These are phyloP conservation scores for Pseudois nayaur DNA, from an alignment of 2,113 vertebrate species.

Conservation along the genomic window DNA sequence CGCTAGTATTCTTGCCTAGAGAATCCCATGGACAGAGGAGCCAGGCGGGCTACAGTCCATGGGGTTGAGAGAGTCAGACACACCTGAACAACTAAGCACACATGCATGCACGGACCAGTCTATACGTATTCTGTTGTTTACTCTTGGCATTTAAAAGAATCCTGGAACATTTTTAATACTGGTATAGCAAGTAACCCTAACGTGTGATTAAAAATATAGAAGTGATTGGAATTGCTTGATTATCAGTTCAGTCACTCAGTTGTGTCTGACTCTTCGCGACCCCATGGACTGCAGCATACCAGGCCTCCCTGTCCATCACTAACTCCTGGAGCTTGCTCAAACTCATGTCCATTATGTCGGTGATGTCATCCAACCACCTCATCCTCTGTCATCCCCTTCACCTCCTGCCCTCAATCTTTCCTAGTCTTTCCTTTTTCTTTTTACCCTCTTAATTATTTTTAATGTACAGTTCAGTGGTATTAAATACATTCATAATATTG, in stretches of 20 bases:
- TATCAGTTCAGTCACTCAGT: background rate
- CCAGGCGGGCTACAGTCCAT: background rate
- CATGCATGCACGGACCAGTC: accelerated
- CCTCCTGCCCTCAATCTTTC: background rate
- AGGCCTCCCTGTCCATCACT: background rate
- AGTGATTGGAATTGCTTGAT: background rate
- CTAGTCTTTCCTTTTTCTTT: background rate
- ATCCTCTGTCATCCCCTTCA: background rate
- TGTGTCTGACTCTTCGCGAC: background rate
- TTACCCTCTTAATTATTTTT: background rate
- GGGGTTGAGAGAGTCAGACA: background rate
- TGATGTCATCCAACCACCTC: background rate
- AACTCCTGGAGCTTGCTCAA: background rate
- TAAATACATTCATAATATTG: too few relatives aligned
- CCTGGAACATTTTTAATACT: background rate
- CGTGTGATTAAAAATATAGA: background rate
- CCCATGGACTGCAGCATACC: background rate
- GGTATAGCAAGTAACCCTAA: background rate
- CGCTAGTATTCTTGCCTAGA: background rate
- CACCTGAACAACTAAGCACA: background rate
- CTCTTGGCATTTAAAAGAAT: background rate
- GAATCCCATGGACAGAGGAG: background rate
- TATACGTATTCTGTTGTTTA: background rate
- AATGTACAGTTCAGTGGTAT: too few relatives aligned
- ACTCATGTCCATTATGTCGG: background rate